A percentile compares a stretch with the other conserved stretches of the same genome.
phyloP scores from a whole-genome alignment of 1,140 invertebrate genomes.

The Drosophila santomea region DNA sequence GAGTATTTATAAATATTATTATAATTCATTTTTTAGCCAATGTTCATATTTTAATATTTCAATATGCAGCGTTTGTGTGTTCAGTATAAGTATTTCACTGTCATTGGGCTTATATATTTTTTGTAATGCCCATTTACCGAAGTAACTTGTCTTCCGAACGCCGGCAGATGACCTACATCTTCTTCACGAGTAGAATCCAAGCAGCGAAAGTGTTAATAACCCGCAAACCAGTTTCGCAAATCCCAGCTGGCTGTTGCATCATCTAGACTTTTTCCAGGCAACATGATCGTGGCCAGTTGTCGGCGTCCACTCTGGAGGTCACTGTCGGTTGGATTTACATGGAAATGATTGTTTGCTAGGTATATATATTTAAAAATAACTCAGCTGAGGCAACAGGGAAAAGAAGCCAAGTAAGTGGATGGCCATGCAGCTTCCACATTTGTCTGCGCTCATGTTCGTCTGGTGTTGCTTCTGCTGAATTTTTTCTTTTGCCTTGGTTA shows the following conservation, averaged over 20 bases:
- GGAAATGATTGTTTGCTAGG: slow-evolving; percentile 62
- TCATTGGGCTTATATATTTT: neutral
- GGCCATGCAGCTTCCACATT: slow-evolving; percentile 67
- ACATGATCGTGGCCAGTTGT: slow-evolving; percentile 18
- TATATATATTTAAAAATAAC: slow-evolving; percentile 50
- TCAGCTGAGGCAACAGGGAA: slow-evolving; percentile 35
- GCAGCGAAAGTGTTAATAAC: slow-evolving; percentile 80
- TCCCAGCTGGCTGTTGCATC: slow-evolving; percentile 62
- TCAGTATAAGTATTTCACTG: neutral
- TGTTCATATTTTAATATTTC: too few relatives aligned
- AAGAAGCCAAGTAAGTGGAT: slow-evolving; percentile 55
- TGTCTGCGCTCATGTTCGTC: slow-evolving; percentile 52
- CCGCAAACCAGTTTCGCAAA: slow-evolving; percentile 64
- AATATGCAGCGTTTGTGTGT: neutral
- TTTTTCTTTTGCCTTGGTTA: slow-evolving; percentile 37
- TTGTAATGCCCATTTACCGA: neutral
- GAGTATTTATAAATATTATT: too few relatives aligned
- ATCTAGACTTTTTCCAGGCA: slow-evolving; percentile 77
- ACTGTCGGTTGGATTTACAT: slow-evolving; percentile 71
- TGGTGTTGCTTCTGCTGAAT: slow-evolving; percentile 7
- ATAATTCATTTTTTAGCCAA: too few relatives aligned
- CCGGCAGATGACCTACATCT: slow-evolving; percentile 69
- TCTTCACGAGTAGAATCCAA: slow-evolving; percentile 56
- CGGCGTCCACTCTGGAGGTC: slow-evolving; percentile 59
- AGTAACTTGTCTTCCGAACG: slow-evolving; percentile 28